Conservation (phyloP, 2,797 vertebrate species). For the Morus bassanus region DNA sequence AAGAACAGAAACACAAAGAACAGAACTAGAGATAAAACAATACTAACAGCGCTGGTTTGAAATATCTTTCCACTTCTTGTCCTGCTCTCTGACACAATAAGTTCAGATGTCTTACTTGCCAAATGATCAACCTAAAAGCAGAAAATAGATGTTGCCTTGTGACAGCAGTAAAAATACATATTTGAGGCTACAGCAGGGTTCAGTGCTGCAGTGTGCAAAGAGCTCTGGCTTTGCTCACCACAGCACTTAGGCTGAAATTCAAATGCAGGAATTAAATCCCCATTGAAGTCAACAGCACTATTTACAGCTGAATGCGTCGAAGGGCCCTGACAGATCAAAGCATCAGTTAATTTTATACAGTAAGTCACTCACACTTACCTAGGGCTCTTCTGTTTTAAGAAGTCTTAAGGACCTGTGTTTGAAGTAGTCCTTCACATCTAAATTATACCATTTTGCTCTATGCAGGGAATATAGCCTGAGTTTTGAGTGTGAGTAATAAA, state of each 20-base stretch:
- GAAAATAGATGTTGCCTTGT: neutral
- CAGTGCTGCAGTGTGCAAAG: neutral
- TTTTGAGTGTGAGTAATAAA: neutral
- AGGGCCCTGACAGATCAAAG: neutral
- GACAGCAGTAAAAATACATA: neutral
- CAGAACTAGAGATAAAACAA: neutral
- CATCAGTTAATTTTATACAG: neutral
- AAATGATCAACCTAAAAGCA: conserved; percentile 70
- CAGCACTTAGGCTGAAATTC: neutral
- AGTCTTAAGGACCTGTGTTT: neutral
- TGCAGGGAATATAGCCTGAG: neutral
- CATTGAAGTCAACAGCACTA: neutral
- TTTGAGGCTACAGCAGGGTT: neutral
- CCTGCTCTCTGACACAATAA: conserved; percentile 77
- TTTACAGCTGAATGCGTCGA: neutral
- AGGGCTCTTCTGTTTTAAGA: neutral
- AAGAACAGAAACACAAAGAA: neutral
- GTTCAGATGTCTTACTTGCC: conserved; percentile 75
- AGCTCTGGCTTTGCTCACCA: neutral
- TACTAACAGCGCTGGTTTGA: conserved; percentile 66
- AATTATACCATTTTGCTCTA: neutral
- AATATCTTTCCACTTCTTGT: conserved; percentile 85
- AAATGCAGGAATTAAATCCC: neutral
- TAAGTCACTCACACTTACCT: neutral
- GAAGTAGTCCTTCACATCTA: neutral